A percentile compares a stretch with the other conserved stretches of the same genome.
Conservation (phyloP, 2,113 vertebrate genomes). For the Drymodes brunneopygia region DNA sequence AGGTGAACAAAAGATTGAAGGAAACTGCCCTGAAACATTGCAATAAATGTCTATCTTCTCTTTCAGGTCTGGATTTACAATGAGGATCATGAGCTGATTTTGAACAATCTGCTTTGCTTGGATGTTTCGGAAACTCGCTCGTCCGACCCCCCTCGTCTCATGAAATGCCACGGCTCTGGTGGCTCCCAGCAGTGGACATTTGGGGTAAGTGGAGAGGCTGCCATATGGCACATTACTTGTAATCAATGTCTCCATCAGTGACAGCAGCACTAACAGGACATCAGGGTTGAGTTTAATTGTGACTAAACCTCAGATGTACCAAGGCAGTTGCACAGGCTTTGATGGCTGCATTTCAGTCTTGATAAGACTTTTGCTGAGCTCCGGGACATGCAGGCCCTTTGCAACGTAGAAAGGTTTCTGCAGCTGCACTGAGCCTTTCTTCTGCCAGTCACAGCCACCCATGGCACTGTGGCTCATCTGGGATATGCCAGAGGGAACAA, state of each 20-base stretch:
- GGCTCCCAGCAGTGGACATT: slow-evolving; percentile 95
- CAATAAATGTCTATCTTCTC: background rate
- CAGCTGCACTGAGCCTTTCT: background rate
- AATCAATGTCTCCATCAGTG: rapidly evolving
- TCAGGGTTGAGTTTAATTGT: background rate
- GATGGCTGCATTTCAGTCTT: no score
- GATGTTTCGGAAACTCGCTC: slow-evolving; percentile 91
- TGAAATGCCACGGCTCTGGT: slow-evolving; percentile 96
- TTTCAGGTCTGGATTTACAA: slow-evolving; percentile 88
- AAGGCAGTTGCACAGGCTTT: background rate
- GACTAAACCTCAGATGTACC: background rate
- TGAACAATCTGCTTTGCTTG: slow-evolving; percentile 89
- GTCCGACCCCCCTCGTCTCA: slow-evolving; percentile 86
- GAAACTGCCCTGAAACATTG: background rate
- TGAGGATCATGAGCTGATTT: slow-evolving; percentile 88
- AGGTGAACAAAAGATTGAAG: background rate
- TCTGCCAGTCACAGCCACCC: background rate
- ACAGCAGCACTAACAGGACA: background rate
- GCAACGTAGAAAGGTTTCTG: background rate
- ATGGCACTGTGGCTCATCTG: background rate
- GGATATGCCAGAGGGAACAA: background rate
- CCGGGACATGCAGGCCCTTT: background rate
- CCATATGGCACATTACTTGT: rapidly evolving
- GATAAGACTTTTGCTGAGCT: background rate
- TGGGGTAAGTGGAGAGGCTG: slow-evolving; percentile 81